Evolutionary conservation across 1,140 invertebrate genomes (phyloP).

Genomic region (Macrosteles quadrilineatus): DNA sequence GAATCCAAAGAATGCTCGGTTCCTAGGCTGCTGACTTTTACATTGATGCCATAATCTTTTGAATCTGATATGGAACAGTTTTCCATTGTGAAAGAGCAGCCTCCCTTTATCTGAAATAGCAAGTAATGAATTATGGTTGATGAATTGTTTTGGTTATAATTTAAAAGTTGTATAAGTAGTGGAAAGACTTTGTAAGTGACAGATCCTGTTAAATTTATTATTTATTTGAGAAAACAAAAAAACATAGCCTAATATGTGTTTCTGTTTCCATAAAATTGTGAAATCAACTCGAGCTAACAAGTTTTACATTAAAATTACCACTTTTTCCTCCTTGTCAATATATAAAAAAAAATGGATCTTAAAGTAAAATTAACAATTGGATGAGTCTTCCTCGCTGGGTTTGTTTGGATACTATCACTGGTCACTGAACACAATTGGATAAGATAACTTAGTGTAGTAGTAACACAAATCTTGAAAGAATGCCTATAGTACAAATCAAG

Average conservation of each 20-base stretch:
- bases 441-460: no score
- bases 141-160: not conserved
- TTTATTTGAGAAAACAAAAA: not conserved
- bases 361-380: no score
- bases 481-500: no score
- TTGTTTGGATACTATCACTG: no score
- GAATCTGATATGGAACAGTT: not conserved
- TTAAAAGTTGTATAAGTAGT: not conserved
- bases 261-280: not conserved
- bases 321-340: no score
- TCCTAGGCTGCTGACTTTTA: not conserved
- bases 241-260: not conserved
- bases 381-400: no score
- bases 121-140: not conserved
- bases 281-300: not conserved
- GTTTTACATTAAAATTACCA: no score
- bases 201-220: not conserved
- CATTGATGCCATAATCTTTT: not conserved
- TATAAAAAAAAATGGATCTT: no score
- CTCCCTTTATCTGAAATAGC: not conserved
- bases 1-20: not conserved
- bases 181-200: not conserved
- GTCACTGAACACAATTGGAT: no score
- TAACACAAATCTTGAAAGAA: no score
- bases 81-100: not conserved